Percentiles rank a stretch among this genome's conserved stretches.
phyloP scores from a whole-genome alignment of 2,797 vertebrate genomes.

The Monodelphis domestica region DNA sequence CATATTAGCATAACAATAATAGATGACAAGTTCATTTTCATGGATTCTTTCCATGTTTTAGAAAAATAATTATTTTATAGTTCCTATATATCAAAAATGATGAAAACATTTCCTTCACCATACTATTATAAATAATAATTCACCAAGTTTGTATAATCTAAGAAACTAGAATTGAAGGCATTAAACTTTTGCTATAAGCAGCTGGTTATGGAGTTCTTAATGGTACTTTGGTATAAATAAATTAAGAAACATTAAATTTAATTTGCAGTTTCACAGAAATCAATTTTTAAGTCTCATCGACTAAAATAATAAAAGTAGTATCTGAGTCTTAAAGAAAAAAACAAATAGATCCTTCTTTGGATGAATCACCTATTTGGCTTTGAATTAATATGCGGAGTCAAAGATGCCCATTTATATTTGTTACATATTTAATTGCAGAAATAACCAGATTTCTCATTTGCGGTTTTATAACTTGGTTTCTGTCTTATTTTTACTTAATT shows the following conservation, averaged over 20 bases:
- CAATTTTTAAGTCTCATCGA: neutral
- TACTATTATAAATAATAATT: neutral
- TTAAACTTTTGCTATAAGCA: neutral
- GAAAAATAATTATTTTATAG: neutral
- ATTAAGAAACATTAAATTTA: neutral
- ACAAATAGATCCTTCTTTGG: neutral
- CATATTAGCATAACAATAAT: neutral
- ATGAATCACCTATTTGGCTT: neutral
- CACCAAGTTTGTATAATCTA: neutral
- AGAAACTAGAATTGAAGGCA: neutral
- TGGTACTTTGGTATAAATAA: neutral
- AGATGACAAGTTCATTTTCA: neutral
- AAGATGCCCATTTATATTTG: neutral
- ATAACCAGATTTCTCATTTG: neutral
- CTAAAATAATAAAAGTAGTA: neutral
- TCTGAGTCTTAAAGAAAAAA: neutral
- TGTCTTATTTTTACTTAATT: slow-evolving; percentile 48
- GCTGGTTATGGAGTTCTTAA: neutral
- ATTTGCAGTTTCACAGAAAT: neutral
- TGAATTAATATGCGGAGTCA: neutral
- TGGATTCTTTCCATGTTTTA: neutral
- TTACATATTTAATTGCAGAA: neutral
- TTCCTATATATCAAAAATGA: neutral
- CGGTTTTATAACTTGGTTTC: slow-evolving; percentile 16
- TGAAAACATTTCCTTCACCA: neutral